Percentiles rank a stretch among this genome's conserved stretches.
These are phyloP conservation scores for Neodon shergylaensis DNA, from an alignment of 2,113 vertebrate genomes.

Conservation along the genomic window DNA sequence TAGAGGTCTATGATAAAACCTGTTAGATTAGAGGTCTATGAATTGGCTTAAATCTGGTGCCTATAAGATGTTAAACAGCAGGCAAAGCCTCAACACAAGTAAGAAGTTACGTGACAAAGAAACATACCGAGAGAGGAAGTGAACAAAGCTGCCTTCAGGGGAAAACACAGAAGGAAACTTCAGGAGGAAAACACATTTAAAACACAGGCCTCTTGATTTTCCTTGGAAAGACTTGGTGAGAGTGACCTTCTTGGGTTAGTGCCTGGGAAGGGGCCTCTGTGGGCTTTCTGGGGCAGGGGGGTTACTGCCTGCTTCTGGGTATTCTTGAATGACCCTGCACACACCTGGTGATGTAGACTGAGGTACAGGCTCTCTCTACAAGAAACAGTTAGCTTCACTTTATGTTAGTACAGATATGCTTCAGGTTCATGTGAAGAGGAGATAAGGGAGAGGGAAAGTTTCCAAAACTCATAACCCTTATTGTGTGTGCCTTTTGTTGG, in stretches of 20 bases:
- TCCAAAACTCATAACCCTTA: not conserved
- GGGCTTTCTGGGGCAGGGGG: not conserved
- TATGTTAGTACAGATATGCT: not conserved
- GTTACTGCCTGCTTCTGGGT: not conserved
- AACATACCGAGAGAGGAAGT: slow-evolving; percentile 30
- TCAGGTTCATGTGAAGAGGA: not conserved
- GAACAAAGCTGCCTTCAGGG: slow-evolving; percentile 35
- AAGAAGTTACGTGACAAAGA: slow-evolving; percentile 18
- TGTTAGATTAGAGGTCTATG: not conserved
- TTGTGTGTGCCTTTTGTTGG: not conserved
- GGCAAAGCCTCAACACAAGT: not conserved
- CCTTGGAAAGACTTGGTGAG: not conserved
- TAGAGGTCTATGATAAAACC: not conserved
- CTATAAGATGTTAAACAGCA: slow-evolving; percentile 20
- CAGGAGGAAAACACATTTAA: too few relatives aligned
- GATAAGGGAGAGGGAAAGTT: not conserved
- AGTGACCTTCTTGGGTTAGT: slow-evolving; percentile 27
- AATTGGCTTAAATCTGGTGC: not conserved
- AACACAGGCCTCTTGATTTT: slow-evolving; percentile 45
- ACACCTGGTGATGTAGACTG: not conserved
- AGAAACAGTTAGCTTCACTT: not conserved
- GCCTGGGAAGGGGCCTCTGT: not conserved
- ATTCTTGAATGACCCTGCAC: not conserved
- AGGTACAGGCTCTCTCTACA: not conserved
- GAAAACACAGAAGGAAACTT: not conserved